A percentile compares a stretch with the other conserved stretches of the same genome.
These are phyloP conservation scores for Drosophila paramelanica DNA, from an alignment of 2,888 invertebrate species.

Conservation along the genomic window DNA sequence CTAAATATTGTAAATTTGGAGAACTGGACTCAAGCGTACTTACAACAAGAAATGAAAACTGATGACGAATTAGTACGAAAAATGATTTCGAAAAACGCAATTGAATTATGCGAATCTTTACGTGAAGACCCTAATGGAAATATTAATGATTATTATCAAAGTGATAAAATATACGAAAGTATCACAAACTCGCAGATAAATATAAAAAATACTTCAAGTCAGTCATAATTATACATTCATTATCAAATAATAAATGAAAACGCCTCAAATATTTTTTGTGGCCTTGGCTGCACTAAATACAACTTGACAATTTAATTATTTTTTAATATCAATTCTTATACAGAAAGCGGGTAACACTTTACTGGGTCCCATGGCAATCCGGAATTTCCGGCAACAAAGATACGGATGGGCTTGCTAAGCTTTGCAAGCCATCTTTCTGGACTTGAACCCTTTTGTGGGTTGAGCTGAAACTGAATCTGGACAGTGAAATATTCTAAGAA, in stretches of 20 bases:
- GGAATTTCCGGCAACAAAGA: no score
- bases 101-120: conserved; percentile 16
- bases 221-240: conserved; percentile 8
- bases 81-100: conserved; percentile 49
- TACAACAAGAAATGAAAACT: conserved; percentile 28
- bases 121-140: conserved; percentile 15
- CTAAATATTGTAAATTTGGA: conserved; percentile 58
- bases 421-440: no score
- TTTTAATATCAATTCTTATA: no score
- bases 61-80: conserved; percentile 56
- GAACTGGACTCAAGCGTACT: conserved; percentile 34
- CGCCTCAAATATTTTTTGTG: no score
- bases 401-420: no score
- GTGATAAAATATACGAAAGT: conserved; percentile 23
- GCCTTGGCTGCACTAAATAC: neutral
- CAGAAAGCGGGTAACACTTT: no score
- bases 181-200: conserved; percentile 16
- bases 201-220: conserved; percentile 14
- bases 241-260: neutral
- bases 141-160: conserved; percentile 29
- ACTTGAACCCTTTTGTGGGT: no score
- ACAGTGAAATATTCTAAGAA: no score
- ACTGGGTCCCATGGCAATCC: no score
- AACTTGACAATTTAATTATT: no score
- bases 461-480: no score